These are phyloP conservation scores for Phrixothrix hirtus DNA, from an alignment of 2,888 invertebrate genomes.

Conservation along the genomic window DNA sequence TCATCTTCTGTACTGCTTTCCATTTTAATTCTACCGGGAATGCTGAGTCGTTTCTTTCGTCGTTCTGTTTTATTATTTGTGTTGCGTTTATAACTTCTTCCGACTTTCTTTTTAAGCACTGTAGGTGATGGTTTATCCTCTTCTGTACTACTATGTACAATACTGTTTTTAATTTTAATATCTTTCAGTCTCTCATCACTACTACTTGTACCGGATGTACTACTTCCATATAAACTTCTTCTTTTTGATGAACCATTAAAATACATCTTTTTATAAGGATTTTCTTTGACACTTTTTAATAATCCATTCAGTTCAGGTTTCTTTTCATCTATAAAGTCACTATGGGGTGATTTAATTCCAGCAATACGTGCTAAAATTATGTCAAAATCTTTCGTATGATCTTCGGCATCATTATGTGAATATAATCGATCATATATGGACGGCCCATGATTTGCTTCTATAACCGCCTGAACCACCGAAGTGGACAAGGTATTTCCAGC, in stretches of 20 bases:
- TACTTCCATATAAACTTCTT: constrained; percentile 67
- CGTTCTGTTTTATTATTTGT: constrained; percentile 45
- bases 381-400: constrained; percentile 71
- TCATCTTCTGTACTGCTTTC: constrained; percentile 70
- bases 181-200: constrained; percentile 52
- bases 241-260: constrained; percentile 73
- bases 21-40: constrained; percentile 49
- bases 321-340: constrained; percentile 63
- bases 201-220: constrained; percentile 61
- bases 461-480: constrained; percentile 69
- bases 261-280: constrained; percentile 76
- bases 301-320: constrained; percentile 73
- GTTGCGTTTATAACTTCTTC: constrained; percentile 40
- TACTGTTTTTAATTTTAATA: constrained; percentile 59
- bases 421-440: constrained; percentile 87
- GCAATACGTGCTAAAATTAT: constrained; percentile 70
- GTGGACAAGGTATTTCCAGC: constrained; percentile 51
- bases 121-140: constrained; percentile 59
- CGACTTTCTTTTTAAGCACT: constrained; percentile 52
- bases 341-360: constrained; percentile 60
- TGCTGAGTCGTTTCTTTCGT: constrained; percentile 47
- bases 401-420: constrained; percentile 71
- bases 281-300: constrained; percentile 61
- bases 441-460: constrained; percentile 88
- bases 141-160: constrained; percentile 56